phyloP scores from a whole-genome alignment of 2,888 invertebrate species.

The Ernsta delagoae region DNA sequence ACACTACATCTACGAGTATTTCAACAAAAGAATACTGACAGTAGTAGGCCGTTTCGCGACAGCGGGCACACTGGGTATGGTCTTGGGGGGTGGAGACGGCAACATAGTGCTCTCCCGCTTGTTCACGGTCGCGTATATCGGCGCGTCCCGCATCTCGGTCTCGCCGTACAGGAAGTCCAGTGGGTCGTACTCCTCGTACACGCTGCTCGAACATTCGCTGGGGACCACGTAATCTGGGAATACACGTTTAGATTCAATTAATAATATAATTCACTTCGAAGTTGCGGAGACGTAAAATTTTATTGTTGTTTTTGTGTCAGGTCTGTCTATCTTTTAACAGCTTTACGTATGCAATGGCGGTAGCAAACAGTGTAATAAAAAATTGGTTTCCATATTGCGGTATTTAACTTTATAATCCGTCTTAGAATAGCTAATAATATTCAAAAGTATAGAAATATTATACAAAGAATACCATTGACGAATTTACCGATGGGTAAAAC shows the following conservation, averaged over 20 bases:
- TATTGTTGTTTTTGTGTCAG: no score
- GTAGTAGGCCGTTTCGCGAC: constrained; percentile 70
- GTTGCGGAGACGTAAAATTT: no score
- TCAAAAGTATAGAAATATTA: no score
- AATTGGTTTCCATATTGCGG: no score
- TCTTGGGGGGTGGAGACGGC: constrained; percentile 79
- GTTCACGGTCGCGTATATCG: constrained; percentile 72
- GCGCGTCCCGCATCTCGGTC: constrained; percentile 76
- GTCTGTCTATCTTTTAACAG: no score
- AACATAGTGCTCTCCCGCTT: constrained; percentile 65
- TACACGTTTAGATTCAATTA: neutral
- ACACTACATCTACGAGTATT: no score
- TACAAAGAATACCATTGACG: no score
- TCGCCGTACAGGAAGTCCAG: constrained; percentile 80
- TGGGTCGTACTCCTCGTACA: constrained; percentile 81
- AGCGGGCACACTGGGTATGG: constrained; percentile 68
- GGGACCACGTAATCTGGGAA: constrained; percentile 66
- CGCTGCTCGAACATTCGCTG: constrained; percentile 75
- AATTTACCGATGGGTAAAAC: no score
- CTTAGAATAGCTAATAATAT: no score
- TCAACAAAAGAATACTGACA: constrained; percentile 62
- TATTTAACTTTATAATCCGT: no score
- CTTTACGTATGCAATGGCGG: no score
- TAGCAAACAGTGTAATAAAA: no score
- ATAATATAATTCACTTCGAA: neutral